A percentile compares a stretch with the other conserved stretches of the same genome.
Conservation (phyloP, 2,797 vertebrate species). For the Muscicapa comitata region DNA sequence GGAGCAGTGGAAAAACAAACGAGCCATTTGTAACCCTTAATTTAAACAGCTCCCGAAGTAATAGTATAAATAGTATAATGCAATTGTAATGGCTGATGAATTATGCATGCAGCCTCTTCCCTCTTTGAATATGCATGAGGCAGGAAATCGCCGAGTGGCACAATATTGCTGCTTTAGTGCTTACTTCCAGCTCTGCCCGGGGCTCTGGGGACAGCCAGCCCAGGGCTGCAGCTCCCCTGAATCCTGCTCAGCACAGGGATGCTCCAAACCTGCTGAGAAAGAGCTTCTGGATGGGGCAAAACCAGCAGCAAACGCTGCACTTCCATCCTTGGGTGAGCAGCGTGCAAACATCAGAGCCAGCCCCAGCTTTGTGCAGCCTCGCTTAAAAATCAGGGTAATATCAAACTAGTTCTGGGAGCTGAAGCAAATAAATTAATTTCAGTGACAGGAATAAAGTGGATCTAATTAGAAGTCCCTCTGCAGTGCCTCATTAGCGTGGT, state of each 20-base stretch:
- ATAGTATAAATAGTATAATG: conserved; percentile 55
- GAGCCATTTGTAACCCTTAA: conserved; percentile 56
- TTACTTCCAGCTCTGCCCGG: background rate
- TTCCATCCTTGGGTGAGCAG: background rate
- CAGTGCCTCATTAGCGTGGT: conserved; percentile 83
- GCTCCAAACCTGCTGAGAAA: background rate
- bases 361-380: background rate
- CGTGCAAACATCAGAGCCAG: background rate
- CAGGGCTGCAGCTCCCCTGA: background rate
- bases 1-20: background rate
- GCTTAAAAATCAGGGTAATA: conserved; percentile 65
- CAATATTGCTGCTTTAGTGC: background rate
- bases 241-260: background rate
- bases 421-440: conserved; percentile 87
- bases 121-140: conserved; percentile 47
- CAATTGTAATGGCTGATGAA: conserved; percentile 53
- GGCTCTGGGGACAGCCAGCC: background rate
- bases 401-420: conserved; percentile 79
- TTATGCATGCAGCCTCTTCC: conserved; percentile 37
- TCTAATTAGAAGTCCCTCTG: conserved; percentile 88
- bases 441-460: conserved; percentile 92
- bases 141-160: background rate
- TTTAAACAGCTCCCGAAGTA: conserved; percentile 58
- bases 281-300: background rate
- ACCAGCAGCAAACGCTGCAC: background rate